Percentiles rank a stretch among this genome's conserved stretches.
Evolutionary conservation across 2,113 vertebrate species (phyloP).

Genomic region (Addax nasomaculatus): DNA sequence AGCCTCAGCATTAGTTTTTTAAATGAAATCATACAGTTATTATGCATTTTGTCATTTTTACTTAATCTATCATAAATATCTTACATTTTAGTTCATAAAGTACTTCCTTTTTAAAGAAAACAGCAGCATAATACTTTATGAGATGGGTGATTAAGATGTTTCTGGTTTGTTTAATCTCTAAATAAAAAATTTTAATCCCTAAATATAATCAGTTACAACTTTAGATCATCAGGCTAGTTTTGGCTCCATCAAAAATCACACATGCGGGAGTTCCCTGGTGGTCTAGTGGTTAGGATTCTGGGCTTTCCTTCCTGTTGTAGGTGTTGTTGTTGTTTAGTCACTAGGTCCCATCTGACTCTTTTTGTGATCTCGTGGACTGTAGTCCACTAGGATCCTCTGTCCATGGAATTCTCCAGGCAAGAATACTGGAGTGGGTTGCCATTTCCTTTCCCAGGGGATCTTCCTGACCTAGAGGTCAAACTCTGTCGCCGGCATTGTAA

Average conservation of each 20-base stretch:
- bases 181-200: neutral
- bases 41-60: neutral
- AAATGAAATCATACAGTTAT: neutral
- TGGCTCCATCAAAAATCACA: neutral
- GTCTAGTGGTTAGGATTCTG: neutral
- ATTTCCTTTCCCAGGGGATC: neutral
- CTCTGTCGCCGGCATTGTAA: neutral
- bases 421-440: neutral
- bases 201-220: neutral
- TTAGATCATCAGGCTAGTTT: neutral
- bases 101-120: neutral
- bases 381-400: neutral
- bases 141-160: neutral
- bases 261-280: neutral
- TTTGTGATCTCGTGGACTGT: neutral
- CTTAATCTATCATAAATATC: neutral
- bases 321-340: neutral
- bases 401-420: neutral
- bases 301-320: neutral
- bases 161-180: neutral
- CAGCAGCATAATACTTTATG: neutral
- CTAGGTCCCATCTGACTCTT: neutral
- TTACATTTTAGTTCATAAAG: neutral
- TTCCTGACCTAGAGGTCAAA: neutral
- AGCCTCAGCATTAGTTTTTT: neutral